A percentile compares a stretch with the other conserved stretches of the same genome.
phyloP scores from a whole-genome alignment of 2,113 vertebrate species.

The Climacteris rufus region DNA sequence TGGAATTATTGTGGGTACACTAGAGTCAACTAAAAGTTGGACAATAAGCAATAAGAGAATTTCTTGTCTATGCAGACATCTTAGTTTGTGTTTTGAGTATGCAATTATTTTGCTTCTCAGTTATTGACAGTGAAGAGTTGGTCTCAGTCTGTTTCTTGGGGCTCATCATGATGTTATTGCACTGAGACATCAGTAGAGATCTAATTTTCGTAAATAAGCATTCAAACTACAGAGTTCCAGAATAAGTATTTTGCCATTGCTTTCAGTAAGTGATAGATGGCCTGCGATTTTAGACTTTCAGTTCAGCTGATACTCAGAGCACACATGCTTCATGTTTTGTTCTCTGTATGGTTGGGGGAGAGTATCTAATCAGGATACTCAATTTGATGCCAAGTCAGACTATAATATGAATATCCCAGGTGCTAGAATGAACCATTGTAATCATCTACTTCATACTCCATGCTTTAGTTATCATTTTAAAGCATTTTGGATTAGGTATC shows the following conservation, averaged over 20 bases:
- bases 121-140: background rate
- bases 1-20: background rate
- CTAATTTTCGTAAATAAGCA: background rate
- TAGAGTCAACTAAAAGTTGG: background rate
- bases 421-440: background rate
- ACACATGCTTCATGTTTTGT: fast-evolving
- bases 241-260: background rate
- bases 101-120: background rate
- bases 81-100: background rate
- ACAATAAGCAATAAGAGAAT: background rate
- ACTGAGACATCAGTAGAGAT: background rate
- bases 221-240: background rate
- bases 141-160: background rate
- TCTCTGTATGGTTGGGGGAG: fast-evolving
- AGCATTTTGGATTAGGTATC: background rate
- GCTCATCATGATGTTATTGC: background rate
- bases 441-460: background rate
- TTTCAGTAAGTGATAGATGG: background rate
- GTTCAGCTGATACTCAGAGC: background rate
- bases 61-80: background rate
- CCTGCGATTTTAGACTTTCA: background rate
- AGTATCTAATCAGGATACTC: background rate
- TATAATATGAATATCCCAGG: background rate
- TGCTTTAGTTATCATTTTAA: background rate
- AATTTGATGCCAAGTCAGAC: background rate